phyloP scores from a whole-genome alignment of 2,888 invertebrate genomes.

The Sclerodermus sp. region DNA sequence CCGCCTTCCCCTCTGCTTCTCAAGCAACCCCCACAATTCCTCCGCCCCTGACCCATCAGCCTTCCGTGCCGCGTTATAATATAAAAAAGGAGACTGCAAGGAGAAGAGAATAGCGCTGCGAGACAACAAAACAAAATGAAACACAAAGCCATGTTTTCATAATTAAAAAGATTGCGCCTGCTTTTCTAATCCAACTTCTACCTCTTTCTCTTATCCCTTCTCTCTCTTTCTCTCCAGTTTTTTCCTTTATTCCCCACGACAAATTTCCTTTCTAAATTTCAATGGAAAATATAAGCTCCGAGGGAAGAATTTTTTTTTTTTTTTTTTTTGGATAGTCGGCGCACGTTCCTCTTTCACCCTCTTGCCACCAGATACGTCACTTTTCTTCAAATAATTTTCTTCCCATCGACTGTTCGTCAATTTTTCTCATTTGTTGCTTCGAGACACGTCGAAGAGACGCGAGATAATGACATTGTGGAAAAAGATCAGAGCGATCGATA shows the following conservation, averaged over 20 bases:
- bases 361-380: too few relatives aligned
- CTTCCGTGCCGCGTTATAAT: conserved; percentile 43
- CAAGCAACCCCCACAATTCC: conserved; percentile 11
- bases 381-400: too few relatives aligned
- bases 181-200: not conserved
- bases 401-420: too few relatives aligned
- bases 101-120: conserved; percentile 44
- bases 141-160: conserved; percentile 58
- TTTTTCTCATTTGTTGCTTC: too few relatives aligned
- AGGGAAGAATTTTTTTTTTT: too few relatives aligned
- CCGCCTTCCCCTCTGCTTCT: conserved; percentile 22
- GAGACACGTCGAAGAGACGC: too few relatives aligned
- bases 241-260: not conserved
- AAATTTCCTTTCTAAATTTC: too few relatives aligned
- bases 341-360: too few relatives aligned
- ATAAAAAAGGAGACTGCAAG: conserved; percentile 39
- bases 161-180: conserved; percentile 52
- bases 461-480: too few relatives aligned
- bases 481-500: too few relatives aligned
- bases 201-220: not conserved
- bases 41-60: conserved; percentile 48
- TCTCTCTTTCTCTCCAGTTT: not conserved
- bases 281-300: too few relatives aligned
- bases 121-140: conserved; percentile 58
- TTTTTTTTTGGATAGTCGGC: too few relatives aligned